Percentiles rank a stretch among this genome's conserved stretches.
These are phyloP conservation scores for Papilio elwesi DNA, from an alignment of 2,888 invertebrate species.

Conservation along the genomic window DNA sequence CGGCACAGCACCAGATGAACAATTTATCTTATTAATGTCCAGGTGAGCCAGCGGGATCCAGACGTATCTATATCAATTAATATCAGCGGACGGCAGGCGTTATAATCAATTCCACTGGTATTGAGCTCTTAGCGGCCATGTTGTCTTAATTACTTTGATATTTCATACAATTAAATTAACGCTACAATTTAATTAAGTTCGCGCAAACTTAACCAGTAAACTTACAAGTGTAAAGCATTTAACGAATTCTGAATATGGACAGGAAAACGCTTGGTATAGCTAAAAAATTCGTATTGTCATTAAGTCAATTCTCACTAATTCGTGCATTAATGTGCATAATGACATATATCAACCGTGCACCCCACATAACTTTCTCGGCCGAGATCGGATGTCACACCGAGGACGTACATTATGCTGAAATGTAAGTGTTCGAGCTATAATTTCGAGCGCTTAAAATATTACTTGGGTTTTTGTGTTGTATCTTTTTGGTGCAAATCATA, in stretches of 20 bases:
- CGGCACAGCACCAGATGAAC: background rate
- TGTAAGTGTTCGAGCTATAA: slow-evolving; percentile 57
- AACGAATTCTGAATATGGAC: too few relatives aligned
- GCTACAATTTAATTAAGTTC: background rate
- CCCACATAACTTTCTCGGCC: slow-evolving; percentile 17
- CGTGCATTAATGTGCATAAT: too few relatives aligned
- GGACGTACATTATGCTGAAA: slow-evolving; percentile 48
- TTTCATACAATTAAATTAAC: background rate
- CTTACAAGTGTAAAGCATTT: too few relatives aligned
- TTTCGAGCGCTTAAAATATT: slow-evolving; percentile 75
- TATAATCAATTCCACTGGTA: slow-evolving; percentile 40
- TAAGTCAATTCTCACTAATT: too few relatives aligned
- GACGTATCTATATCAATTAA: slow-evolving; percentile 38
- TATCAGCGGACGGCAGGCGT: slow-evolving; percentile 28
- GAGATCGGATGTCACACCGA: slow-evolving; percentile 40
- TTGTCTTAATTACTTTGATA: slow-evolving; percentile 15
- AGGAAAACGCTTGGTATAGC: too few relatives aligned
- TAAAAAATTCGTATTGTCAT: too few relatives aligned
- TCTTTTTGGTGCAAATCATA: slow-evolving; percentile 43
- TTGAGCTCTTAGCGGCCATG: slow-evolving; percentile 33
- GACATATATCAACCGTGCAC: slow-evolving; percentile 5
- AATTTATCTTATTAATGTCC: slow-evolving; percentile 27
- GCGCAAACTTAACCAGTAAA: background rate
- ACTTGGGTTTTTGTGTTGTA: slow-evolving; percentile 49
- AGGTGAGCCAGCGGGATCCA: slow-evolving; percentile 17